Conservation (phyloP, 2,888 invertebrate species). For the Auanema sp. region DNA sequence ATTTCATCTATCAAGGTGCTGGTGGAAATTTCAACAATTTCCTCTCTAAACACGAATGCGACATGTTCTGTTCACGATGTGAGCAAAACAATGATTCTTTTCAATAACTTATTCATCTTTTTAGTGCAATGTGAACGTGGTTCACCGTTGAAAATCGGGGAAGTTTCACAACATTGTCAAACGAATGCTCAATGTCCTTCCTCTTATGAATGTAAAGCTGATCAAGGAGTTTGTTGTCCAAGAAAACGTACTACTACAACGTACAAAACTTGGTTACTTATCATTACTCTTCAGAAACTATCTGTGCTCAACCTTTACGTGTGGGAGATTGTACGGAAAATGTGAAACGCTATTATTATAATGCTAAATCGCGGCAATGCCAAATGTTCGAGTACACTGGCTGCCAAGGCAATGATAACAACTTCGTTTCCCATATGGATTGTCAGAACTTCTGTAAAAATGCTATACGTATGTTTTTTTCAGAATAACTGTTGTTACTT, state of each 20-base stretch:
- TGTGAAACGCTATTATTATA: slow-evolving; percentile 50
- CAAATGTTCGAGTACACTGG: slow-evolving; percentile 55
- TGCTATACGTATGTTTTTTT: slow-evolving; percentile 40
- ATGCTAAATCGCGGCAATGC: slow-evolving; percentile 49
- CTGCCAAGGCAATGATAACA: slow-evolving; percentile 57
- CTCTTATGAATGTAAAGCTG: slow-evolving; percentile 50
- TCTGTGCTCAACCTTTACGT: slow-evolving; percentile 51
- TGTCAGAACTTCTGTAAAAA: slow-evolving; percentile 55
- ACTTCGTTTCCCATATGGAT: slow-evolving; percentile 47
- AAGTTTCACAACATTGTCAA: slow-evolving; percentile 48
- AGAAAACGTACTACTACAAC: slow-evolving; percentile 42
- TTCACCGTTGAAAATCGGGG: slow-evolving; percentile 47
- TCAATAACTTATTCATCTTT: slow-evolving; percentile 7
- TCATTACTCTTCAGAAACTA: slow-evolving; percentile 39
- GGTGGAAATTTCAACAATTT: slow-evolving; percentile 58
- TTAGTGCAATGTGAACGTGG: slow-evolving; percentile 54
- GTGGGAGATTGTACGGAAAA: slow-evolving; percentile 53
- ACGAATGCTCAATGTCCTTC: slow-evolving; percentile 49
- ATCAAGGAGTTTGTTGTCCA: slow-evolving; percentile 56
- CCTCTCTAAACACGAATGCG: slow-evolving; percentile 50
- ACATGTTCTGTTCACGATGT: slow-evolving; percentile 48
- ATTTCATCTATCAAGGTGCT: slow-evolving; percentile 46
- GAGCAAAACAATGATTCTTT: slow-evolving; percentile 2
- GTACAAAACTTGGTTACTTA: not conserved
- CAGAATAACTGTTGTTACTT: not conserved